Evolutionary conservation across 1,140 invertebrate species (phyloP), one percentile per base, ranked within the genome.

Genomic region (Psix sp.): DNA sequence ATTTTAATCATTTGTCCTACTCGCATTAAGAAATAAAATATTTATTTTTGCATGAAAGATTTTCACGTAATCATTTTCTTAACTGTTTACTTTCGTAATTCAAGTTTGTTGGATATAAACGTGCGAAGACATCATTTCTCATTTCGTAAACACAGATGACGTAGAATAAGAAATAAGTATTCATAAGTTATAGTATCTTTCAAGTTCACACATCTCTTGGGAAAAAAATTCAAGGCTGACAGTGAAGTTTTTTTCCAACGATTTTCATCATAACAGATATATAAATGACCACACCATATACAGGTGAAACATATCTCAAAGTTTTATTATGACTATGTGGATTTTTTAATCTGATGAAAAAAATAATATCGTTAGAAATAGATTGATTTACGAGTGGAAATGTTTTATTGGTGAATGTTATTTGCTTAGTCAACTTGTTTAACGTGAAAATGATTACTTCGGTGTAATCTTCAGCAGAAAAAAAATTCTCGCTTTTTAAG

Each of bases 181-280:
- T 62, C 56, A 70, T 70, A 54, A 70, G 48, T 70, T 62, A 62
- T 56, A 56, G 43, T 70, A 56, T 70, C 66, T 70, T 62, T 70
- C 66, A 70, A 70, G 66, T 70, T 70, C 57, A 70, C 66, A 70
- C 42, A 46, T 68, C 54, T 26, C 5, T 70, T 17, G 18, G n/a
- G 29, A 49, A 70, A 70, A 70, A 70, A 60, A 54, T 14, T 62
- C 56, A 70, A 70, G 56, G 66, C 20, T 70, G 66, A 54, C 49
- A 48, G 35, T 60, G 65, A 68, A 36, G 48, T 68, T 70, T 70
- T 67, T 70, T 70, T 70, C 49, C 48, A n/a, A 56, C 49, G 36
- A 70, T 68, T 62, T 70, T 60, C 66, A 70, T 60, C 43, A 54
- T 62, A 54, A 62, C 35, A 68, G 54, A 59, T 39, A 43, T 57